Conservation (phyloP, 2,888 invertebrate genomes). For the Euzophera pinguis region DNA sequence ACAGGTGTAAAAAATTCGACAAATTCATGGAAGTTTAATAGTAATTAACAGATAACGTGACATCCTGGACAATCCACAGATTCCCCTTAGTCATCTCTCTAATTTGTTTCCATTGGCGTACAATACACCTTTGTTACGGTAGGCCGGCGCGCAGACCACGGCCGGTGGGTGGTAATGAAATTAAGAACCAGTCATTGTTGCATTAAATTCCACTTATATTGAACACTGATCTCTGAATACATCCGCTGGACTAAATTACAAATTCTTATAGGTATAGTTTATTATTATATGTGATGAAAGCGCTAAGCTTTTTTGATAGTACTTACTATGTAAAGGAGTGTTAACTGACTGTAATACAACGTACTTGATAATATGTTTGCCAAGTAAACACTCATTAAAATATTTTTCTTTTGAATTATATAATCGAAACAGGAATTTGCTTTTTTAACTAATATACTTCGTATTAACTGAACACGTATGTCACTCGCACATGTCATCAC, state of each 20-base stretch:
- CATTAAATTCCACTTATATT: conserved; percentile 63
- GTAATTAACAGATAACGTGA: conserved; percentile 38
- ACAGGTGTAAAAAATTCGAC: background rate
- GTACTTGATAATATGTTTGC: no score
- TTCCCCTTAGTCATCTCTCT: conserved; percentile 55
- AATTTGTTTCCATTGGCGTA: conserved; percentile 63
- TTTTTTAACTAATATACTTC: no score
- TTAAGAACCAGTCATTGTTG: conserved; percentile 68
- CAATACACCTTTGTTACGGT: conserved; percentile 55
- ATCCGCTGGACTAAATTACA: background rate
- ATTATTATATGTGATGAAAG: no score
- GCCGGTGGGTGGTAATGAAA: conserved; percentile 72
- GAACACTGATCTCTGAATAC: background rate
- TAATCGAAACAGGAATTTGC: no score
- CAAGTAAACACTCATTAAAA: no score
- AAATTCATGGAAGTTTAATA: conserved; percentile 19
- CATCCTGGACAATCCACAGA: conserved; percentile 31
- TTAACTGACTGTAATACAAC: no score
- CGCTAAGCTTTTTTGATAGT: no score
- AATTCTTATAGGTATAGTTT: no score
- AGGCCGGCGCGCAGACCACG: conserved; percentile 15
- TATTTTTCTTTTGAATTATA: no score
- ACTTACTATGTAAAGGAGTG: no score
- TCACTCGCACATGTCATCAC: no score
- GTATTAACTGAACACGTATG: no score